A percentile compares a stretch with the other conserved stretches of the same genome.
Conservation (phyloP, 23 tunicate genomes). For the Styela plicata region DNA sequence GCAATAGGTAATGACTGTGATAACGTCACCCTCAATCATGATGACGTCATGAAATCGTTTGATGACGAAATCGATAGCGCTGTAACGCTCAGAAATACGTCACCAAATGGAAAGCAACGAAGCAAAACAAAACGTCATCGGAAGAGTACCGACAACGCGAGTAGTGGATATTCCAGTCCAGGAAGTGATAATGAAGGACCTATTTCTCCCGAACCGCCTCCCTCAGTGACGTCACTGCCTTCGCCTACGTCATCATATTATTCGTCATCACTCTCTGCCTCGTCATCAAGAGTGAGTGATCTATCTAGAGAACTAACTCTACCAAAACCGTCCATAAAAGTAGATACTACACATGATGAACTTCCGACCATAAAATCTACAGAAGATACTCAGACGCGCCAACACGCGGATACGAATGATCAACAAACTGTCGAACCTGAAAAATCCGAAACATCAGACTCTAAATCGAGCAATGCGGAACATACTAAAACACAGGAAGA, state of each 20-base stretch:
- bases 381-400: too few relatives aligned
- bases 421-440: not conserved
- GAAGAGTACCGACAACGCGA: constrained; percentile 40
- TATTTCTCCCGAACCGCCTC: constrained; percentile 24
- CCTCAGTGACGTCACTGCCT: constrained; percentile 20
- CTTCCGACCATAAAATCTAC: not conserved
- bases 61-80: constrained; percentile 10
- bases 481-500: not conserved
- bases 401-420: not conserved
- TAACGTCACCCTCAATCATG: not conserved
- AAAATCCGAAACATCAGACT: not conserved
- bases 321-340: not conserved
- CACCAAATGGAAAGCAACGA: not conserved
- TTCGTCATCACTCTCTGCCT: constrained; percentile 42
- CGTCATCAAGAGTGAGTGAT: constrained; percentile 52
- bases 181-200: constrained; percentile 50
- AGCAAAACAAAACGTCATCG: constrained; percentile 4
- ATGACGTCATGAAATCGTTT: constrained; percentile 26
- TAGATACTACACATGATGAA: not conserved
- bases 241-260: constrained; percentile 79
- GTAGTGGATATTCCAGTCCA: constrained; percentile 83
- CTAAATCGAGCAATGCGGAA: not conserved
- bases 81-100: not conserved
- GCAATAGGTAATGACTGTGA: not conserved
- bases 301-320: constrained; percentile 7